Evolutionary conservation across 2,797 vertebrate species (phyloP), one percentile per base, ranked within the genome.

Genomic region (Coregonus ussuriensis): DNA sequence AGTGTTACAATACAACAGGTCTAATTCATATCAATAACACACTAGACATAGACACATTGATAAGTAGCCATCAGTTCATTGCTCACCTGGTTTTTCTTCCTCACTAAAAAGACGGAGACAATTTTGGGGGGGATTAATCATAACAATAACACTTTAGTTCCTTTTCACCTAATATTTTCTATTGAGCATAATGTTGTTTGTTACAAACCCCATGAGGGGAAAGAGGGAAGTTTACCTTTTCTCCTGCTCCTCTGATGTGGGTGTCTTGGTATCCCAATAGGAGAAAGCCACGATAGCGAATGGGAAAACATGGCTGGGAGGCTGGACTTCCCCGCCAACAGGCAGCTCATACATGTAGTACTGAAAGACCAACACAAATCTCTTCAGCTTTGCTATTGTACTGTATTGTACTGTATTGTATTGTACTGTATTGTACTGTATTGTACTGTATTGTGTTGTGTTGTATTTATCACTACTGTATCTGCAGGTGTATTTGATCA

Each of bases 311-410:
- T 92, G 91, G 67, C 93, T 92, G 75, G 93, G 94, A 76, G 85
- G 89, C 3, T 11, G 69, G 29, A 74, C 53, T 0, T 86, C 86
- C 82, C 84, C 88, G 81, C 88, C 84, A 47, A 88, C 81, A 25
- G 90, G 75, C 63, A 88, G 83, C 85, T 95, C 94, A 78, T 94
- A 95, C 75, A 95, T 74, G 81, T 92, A 95, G 88, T 91, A 94
- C 95, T 95, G 91, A 88, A 62, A 91, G 35, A 73, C 11, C 62
- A 74, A 69, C 25, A 86, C 56, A 84, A 84, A 66, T 47, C 41
- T 3, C 3, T 11, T 47, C 41, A 47, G 9, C 9, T 47, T 47
- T 47, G 41, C 9, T 47, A 47, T 47, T 47, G 9, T 47, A 9
- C 11, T 47, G 2, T 47, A 47, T 47, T 47, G 41, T 11, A 9